phyloP scores from a whole-genome alignment of 2,113 vertebrate species.

The Canis aureus region DNA sequence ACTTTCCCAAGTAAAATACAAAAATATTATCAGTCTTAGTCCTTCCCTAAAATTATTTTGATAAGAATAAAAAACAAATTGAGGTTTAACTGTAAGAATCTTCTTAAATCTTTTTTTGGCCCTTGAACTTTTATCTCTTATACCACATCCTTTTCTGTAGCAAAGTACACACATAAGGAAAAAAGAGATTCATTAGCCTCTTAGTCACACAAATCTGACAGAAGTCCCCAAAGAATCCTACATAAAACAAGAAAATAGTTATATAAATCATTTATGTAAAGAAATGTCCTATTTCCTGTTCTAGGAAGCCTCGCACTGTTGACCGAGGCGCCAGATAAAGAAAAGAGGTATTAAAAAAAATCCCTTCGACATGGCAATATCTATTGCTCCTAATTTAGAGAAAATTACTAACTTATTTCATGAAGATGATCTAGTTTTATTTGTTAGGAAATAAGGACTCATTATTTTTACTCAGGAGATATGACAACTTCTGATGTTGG shows the following conservation, averaged over 20 bases:
- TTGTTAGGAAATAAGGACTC: constrained; percentile 70
- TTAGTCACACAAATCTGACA: constrained; percentile 18
- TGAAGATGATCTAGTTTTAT: constrained; percentile 67
- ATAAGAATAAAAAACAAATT: constrained; percentile 47
- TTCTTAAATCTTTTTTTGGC: constrained; percentile 66
- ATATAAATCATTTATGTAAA: constrained; percentile 73
- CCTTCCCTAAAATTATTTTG: neutral
- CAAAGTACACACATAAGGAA: constrained; percentile 30
- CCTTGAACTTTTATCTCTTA: constrained; percentile 36
- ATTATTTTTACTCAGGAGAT: constrained; percentile 66
- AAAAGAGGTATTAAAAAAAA: neutral
- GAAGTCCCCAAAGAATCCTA: neutral
- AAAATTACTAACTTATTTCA: constrained; percentile 68
- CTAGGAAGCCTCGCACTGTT: neutral
- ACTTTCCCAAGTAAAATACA: constrained; percentile 27
- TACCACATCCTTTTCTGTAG: constrained; percentile 52
- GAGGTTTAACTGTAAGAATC: constrained; percentile 55
- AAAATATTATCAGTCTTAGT: constrained; percentile 53
- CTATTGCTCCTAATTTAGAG: neutral
- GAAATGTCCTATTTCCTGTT: neutral
- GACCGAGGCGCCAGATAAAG: neutral
- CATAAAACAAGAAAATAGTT: constrained; percentile 47
- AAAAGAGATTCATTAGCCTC: constrained; percentile 35
- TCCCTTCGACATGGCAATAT: neutral
- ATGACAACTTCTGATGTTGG: constrained; percentile 33